These are phyloP conservation scores for Lagopus leucura DNA, from an alignment of 2,113 vertebrate genomes.

Conservation along the genomic window DNA sequence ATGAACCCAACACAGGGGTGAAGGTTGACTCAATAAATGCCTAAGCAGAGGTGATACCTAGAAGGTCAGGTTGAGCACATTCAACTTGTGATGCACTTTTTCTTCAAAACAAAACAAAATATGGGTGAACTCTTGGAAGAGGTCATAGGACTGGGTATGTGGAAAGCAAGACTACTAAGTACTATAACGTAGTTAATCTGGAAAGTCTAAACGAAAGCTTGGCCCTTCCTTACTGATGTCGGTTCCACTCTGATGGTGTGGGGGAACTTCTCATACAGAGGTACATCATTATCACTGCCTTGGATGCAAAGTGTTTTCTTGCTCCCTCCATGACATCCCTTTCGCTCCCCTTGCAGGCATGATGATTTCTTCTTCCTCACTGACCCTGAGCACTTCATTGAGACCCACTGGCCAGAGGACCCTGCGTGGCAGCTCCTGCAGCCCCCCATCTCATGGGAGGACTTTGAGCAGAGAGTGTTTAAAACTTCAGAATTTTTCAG, in stretches of 20 bases:
- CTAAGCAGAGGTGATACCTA: neutral
- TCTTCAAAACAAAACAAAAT: neutral
- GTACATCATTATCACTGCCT: fast-evolving
- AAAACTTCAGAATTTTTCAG: conserved; percentile 83
- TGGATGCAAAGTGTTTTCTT: neutral
- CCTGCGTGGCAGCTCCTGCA: conserved; percentile 83
- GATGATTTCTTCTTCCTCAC: conserved; percentile 85
- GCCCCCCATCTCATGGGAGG: conserved; percentile 38
- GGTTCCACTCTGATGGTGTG: neutral
- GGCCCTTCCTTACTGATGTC: neutral
- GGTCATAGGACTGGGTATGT: neutral
- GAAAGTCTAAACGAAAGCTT: neutral
- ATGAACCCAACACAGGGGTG: neutral
- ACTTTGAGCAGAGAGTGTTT: conserved; percentile 80
- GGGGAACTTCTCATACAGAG: neutral
- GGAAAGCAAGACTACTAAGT: neutral
- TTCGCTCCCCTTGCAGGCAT: conserved; percentile 60
- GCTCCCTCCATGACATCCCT: neutral
- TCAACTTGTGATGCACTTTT: neutral
- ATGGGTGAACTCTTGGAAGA: neutral
- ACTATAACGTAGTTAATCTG: neutral
- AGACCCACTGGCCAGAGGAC: conserved; percentile 80
- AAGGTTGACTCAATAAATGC: no score
- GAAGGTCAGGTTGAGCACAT: neutral
- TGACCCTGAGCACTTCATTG: conserved; percentile 81